A percentile compares a stretch with the other conserved stretches of the same genome.
phyloP scores from a whole-genome alignment of 2,888 invertebrate species.

The Ellobium chinense region DNA sequence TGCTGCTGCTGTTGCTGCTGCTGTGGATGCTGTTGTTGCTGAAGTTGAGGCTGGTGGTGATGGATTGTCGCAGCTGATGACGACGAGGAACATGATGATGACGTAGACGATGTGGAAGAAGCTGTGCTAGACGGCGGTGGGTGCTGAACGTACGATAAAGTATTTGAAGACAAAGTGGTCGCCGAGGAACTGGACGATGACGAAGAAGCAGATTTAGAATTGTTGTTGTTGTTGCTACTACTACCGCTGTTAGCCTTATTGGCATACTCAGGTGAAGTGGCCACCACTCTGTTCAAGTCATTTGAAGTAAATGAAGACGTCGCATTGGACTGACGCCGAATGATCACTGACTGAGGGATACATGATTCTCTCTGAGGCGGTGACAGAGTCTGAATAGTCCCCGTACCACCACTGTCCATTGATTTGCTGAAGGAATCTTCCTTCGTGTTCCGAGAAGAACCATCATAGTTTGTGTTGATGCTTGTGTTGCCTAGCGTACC shows the following conservation, averaged over 20 bases:
- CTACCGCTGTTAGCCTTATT: background rate
- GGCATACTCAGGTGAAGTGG: constrained; percentile 24
- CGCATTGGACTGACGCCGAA: constrained; percentile 63
- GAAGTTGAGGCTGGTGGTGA: constrained; percentile 29
- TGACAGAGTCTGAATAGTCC: constrained; percentile 42
- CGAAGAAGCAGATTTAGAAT: background rate
- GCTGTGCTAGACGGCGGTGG: background rate
- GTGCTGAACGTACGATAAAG: constrained; percentile 4
- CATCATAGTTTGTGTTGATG: background rate
- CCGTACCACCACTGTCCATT: background rate
- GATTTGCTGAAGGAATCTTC: constrained; percentile 1
- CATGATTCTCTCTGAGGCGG: constrained; percentile 57
- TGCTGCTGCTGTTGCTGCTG: constrained; percentile 33
- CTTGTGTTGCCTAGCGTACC: background rate
- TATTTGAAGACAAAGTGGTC: background rate
- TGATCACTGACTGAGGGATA: constrained; percentile 73
- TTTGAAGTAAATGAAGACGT: constrained; percentile 3
- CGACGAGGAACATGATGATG: background rate
- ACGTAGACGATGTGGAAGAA: background rate
- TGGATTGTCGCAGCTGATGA: constrained; percentile 32
- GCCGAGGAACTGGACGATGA: background rate
- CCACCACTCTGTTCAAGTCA: background rate
- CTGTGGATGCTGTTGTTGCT: constrained; percentile 29
- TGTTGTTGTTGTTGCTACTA: background rate
- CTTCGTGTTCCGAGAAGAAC: background rate